Evolutionary conservation across 2,113 vertebrate species (phyloP), one percentile per base, ranked within the genome.

Genomic region (Leucopternis melanops): DNA sequence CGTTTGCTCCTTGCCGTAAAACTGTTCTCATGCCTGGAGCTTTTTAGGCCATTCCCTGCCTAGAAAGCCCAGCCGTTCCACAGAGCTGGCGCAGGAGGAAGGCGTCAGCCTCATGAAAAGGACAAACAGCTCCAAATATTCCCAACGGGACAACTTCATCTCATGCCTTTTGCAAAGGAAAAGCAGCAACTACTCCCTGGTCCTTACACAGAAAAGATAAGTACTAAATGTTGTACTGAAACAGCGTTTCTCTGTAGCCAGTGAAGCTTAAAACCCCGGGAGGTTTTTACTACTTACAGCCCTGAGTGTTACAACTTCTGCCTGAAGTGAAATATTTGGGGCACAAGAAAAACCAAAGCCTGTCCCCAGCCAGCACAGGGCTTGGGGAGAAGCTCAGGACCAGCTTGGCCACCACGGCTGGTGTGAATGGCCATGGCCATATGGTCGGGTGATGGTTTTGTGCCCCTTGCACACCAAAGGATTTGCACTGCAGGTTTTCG

Each of bases 351-450:
- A 71, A 85, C 17, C n/a, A 34, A 59, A 59, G 31, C 18, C 31
- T 5, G 15, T 25, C 16, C 66, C 16, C 47, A 59, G 0, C 16
- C 38, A 58, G 81, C 44, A 55, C 21, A 18, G 27, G 42, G 71
- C 31, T 55, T 20, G 34, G n/a, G 21, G 8, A 8, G 73, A 42
- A n/a, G 74, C 31, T 72, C 67, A 49, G 61, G n/a, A 69, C n/a
- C 87, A 45, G 50, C 34, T 16, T 13, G 49, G 47, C 58, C 54
- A 69, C 92, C n/a, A 9, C 0, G 4, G 29, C 19, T 17, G 23
- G 38, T 2, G 20, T 3, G 58, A 81, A 31, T 1, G 32, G 42
- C 58, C 61, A 20, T 0, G 1, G 42, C 32, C n/a, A 3, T 1
- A 0, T 0, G 13, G 57, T 2, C 4, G 5, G 66, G 11, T 16